phyloP scores from a whole-genome alignment of 2,888 invertebrate species.

The Geotrupes spiniger region DNA sequence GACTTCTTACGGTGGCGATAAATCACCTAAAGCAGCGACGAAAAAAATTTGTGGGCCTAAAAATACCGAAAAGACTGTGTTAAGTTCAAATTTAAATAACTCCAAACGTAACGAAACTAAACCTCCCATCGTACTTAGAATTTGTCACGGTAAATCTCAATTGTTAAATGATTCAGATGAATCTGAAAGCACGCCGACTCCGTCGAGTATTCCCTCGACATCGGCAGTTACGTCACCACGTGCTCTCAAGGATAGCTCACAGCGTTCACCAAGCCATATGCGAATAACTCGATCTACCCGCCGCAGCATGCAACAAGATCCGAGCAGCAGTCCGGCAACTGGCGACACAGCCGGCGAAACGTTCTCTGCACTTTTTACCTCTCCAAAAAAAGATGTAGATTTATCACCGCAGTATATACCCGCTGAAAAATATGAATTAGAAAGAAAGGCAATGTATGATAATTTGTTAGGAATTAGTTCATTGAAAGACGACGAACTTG shows the following conservation, averaged over 20 bases:
- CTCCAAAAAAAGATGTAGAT: conserved; percentile 43
- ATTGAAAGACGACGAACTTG: conserved; percentile 32
- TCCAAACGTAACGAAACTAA: conserved; percentile 38
- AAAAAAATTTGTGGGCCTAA: conserved; percentile 48
- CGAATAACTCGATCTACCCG: conserved; percentile 48
- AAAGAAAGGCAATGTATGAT: conserved; percentile 49
- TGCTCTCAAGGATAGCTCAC: conserved; percentile 39
- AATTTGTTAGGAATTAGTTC: conserved; percentile 45
- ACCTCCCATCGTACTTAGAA: conserved; percentile 83
- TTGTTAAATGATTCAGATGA: conserved; percentile 52
- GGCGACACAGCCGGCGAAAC: conserved; percentile 40
- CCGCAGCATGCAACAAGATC: conserved; percentile 49
- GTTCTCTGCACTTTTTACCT: conserved; percentile 43
- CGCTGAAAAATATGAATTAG: conserved; percentile 50
- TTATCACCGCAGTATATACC: conserved; percentile 50
- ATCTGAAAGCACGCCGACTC: conserved; percentile 51
- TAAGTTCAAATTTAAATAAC: conserved; percentile 43
- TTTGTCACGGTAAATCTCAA: conserved; percentile 71
- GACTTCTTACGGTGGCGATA: conserved; percentile 18
- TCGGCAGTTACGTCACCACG: conserved; percentile 49
- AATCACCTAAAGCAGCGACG: conserved; percentile 25
- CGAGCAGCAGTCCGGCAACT: conserved; percentile 46
- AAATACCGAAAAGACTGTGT: conserved; percentile 41
- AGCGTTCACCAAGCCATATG: conserved; percentile 37
- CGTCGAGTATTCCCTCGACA: conserved; percentile 57